A percentile compares a stretch with the other conserved stretches of the same genome.
phyloP scores from a whole-genome alignment of 2,797 vertebrate genomes.

The Cottoperca gobio region DNA sequence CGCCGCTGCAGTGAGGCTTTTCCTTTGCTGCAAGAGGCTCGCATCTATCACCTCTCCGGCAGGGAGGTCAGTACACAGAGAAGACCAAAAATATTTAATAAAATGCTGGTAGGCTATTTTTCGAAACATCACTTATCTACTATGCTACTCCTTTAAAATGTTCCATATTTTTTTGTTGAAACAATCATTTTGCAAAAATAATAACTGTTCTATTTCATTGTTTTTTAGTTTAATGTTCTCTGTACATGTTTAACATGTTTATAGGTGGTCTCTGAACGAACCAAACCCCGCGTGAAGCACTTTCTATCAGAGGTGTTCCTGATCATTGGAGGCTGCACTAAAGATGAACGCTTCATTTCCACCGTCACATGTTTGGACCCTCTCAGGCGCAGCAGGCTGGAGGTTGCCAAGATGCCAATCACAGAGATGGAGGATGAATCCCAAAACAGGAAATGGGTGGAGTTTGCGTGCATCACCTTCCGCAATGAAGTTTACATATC shows the following conservation, averaged over 20 bases:
- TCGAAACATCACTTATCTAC: not conserved
- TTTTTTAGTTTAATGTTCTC: not conserved
- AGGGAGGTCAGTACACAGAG: conserved; percentile 86
- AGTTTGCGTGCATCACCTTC: conserved; percentile 95
- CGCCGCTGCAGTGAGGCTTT: conserved; percentile 91
- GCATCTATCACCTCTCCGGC: conserved; percentile 93
- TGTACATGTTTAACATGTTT: conserved; percentile 5
- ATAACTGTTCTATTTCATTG: not conserved
- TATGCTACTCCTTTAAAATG: not conserved
- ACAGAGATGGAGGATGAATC: conserved; percentile 91
- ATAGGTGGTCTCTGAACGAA: conserved; percentile 95
- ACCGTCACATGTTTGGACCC: conserved; percentile 98
- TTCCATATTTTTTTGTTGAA: not conserved
- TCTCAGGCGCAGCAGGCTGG: conserved; percentile 93
- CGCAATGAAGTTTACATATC: conserved; percentile 98
- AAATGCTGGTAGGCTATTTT: not conserved
- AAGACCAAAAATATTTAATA: not conserved
- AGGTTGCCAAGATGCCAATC: conserved; percentile 93
- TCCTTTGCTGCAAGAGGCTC: conserved; percentile 92
- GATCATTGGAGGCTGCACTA: conserved; percentile 97
- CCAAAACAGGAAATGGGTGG: conserved; percentile 97
- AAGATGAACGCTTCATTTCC: conserved; percentile 95
- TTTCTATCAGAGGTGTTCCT: conserved; percentile 98
- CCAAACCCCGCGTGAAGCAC: conserved; percentile 93
- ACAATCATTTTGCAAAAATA: not conserved